phyloP scores from a whole-genome alignment of 1,140 invertebrate species.

The Pemphigus obesinymphae region DNA sequence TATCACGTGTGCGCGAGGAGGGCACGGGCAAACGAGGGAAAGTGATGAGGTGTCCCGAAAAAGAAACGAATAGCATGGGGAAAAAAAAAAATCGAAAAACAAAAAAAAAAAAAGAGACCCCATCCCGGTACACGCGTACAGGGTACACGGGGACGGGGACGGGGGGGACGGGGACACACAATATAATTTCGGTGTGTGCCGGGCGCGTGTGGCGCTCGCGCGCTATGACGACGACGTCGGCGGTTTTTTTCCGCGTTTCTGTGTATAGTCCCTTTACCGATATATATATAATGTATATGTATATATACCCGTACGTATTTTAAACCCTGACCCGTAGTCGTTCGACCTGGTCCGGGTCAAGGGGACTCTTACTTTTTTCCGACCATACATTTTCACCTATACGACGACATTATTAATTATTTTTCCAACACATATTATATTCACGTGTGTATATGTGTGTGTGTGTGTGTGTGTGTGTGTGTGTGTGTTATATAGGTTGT shows the following conservation, averaged over 20 bases:
- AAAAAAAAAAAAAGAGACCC: no score
- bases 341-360: not conserved
- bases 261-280: no score
- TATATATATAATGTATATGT: no score
- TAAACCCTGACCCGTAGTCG: not conserved
- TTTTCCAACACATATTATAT: slow-evolving; percentile 18
- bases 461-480: no score
- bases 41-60: not conserved
- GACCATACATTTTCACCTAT: not conserved
- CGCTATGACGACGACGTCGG: not conserved
- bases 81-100: not conserved
- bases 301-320: not conserved
- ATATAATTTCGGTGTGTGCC: slow-evolving; percentile 24
- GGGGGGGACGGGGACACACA: no score
- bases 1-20: not conserved
- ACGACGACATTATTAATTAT: not conserved
- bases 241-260: not conserved
- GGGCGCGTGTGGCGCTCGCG: slow-evolving; percentile 31
- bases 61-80: not conserved
- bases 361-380: not conserved
- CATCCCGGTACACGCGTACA: no score
- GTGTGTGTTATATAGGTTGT: no score
- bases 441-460: not conserved
- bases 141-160: no score
- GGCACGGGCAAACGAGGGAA: not conserved